Conservation (phyloP, 1,140 invertebrate genomes). For the Drosophila kikkawai region DNA sequence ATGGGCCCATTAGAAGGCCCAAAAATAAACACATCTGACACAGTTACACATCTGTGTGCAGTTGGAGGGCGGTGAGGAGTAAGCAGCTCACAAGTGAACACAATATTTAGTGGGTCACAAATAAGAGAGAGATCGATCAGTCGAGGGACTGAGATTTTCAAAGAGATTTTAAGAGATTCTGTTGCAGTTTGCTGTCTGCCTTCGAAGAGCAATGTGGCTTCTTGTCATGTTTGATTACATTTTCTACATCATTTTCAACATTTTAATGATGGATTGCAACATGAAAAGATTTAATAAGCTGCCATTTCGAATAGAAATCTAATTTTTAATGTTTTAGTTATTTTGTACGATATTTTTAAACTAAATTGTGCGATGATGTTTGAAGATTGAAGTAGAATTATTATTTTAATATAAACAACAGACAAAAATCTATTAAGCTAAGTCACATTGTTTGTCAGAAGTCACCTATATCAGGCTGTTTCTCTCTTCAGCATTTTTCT, state of each 20-base stretch:
- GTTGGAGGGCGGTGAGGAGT: slow-evolving; percentile 9
- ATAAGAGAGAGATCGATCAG: slow-evolving; percentile 23
- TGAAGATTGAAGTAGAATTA: too few species aligned
- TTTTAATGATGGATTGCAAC: slow-evolving; percentile 11
- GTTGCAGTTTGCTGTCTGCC: slow-evolving; percentile 1
- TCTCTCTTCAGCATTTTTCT: neutral
- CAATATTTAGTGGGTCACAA: slow-evolving; percentile 42
- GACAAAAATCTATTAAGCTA: too few species aligned
- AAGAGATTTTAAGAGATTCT: slow-evolving; percentile 40
- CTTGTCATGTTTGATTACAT: slow-evolving; percentile 48
- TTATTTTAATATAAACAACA: too few species aligned
- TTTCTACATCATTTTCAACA: neutral
- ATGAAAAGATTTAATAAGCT: slow-evolving; percentile 10
- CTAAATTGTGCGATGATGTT: neutral
- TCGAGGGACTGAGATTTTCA: neutral
- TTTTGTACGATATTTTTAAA: neutral
- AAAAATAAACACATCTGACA: slow-evolving; percentile 78
- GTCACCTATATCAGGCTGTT: neutral
- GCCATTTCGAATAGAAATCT: slow-evolving; percentile 4
- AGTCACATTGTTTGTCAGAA: neutral
- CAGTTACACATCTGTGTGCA: slow-evolving; percentile 68
- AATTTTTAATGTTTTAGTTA: neutral
- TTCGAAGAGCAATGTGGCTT: slow-evolving; percentile 7
- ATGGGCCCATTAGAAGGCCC: slow-evolving; percentile 72
- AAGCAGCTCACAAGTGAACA: slow-evolving; percentile 1